Conservation (phyloP, 2,797 vertebrate genomes). For the Syndactyla subalaris region DNA sequence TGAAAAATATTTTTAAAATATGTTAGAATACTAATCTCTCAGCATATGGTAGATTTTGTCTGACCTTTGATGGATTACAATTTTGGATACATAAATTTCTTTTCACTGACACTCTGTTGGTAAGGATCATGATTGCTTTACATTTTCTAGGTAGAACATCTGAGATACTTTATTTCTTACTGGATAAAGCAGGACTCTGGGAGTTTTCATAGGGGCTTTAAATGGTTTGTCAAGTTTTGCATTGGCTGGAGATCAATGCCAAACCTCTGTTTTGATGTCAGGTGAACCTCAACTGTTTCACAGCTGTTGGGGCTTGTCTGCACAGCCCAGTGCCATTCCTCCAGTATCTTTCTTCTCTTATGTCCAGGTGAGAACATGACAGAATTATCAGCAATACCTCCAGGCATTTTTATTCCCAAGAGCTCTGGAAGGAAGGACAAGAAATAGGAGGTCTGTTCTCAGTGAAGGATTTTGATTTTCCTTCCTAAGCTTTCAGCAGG, state of each 20-base stretch:
- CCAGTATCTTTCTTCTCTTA: neutral
- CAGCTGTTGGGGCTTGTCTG: neutral
- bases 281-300: neutral
- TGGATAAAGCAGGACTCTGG: neutral
- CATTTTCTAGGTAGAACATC: neutral
- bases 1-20: neutral
- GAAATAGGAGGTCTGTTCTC: neutral
- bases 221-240: neutral
- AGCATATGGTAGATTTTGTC: neutral
- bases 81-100: neutral
- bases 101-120: neutral
- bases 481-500: neutral
- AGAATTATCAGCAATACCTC: neutral
- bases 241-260: neutral
- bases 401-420: neutral
- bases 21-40: neutral
- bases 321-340: neutral
- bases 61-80: neutral
- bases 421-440: neutral
- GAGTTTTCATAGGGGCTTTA: neutral
- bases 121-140: neutral
- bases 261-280: neutral
- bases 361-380: neutral
- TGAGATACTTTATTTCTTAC: neutral
- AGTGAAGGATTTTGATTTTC: neutral